Evolutionary conservation across 2,797 vertebrate species (phyloP).

Genomic region (Mallotus villosus): DNA sequence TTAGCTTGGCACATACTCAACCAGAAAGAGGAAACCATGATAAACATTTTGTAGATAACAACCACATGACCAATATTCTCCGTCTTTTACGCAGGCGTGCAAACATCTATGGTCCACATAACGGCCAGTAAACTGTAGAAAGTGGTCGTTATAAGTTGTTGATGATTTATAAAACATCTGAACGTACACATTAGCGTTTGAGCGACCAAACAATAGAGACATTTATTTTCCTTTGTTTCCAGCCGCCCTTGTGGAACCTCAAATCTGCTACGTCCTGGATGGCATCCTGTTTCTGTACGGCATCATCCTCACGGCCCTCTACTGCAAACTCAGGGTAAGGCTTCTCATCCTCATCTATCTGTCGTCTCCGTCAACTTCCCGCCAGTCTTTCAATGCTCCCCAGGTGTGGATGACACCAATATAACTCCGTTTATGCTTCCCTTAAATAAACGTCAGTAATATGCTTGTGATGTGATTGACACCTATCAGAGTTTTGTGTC

Average conservation of each 20-base stretch:
- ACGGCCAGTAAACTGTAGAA: no score
- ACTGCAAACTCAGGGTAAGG: slow-evolving; percentile 85
- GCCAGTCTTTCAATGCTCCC: neutral
- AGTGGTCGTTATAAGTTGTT: no score
- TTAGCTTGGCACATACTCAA: no score
- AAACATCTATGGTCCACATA: no score
- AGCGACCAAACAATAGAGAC: neutral
- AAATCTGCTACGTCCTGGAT: slow-evolving; percentile 87
- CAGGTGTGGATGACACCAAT: neutral
- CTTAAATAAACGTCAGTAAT: neutral
- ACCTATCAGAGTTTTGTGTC: neutral
- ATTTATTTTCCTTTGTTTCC: slow-evolving; percentile 11
- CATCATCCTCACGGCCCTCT: slow-evolving; percentile 83
- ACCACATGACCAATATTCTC: no score
- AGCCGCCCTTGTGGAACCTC: slow-evolving; percentile 71
- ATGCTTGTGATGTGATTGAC: neutral
- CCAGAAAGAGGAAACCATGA: no score
- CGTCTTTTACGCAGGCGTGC: no score
- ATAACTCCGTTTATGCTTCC: neutral
- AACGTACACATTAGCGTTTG: neutral
- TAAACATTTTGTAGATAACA: no score
- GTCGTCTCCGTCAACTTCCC: neutral
- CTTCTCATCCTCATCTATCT: neutral
- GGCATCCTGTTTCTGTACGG: slow-evolving; percentile 86
- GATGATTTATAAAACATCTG: no score